Evolutionary conservation across 2,888 invertebrate species (phyloP), one percentile per base, ranked within the genome.

Genomic region (Falcaria lacertinaria): DNA sequence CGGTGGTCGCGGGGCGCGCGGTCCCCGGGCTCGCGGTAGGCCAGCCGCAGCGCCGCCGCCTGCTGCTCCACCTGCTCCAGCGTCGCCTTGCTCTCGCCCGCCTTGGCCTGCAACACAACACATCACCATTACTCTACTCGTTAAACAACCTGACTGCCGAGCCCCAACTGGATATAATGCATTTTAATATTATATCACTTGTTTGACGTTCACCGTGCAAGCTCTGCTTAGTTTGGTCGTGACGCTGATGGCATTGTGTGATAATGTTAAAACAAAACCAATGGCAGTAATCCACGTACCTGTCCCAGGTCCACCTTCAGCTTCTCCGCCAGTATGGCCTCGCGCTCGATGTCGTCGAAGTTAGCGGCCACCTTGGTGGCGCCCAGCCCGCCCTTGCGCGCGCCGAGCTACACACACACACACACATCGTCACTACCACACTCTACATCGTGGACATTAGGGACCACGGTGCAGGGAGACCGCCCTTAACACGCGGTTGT

Each of bases 281-380:
- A n/a, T n/a, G n/a, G n/a, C n/a, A n/a, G n/a, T n/a, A n/a, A n/a
- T n/a, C n/a, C n/a, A n/a, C n/a, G n/a, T n/a, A n/a, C n/a, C n/a
- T n/a, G n/a, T n/a, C n/a, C n/a, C n/a, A n/a, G n/a, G n/a, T 89
- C 88, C 61, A 78, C 61, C 60, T 92, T 92, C 38, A 94, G 91
- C 75, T 96, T 95, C 80, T 97, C 96, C 2, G 95, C 93, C 80
- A 95, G 91, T 64, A 94, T 94, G 4, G 98, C 98, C 68, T 96
- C 95, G 53, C 94, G 93, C 83, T 99, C 98, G 48, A 99, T 93
- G 70, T 98, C 98, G 14, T 96, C 96, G 79, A 99, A 99, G 85
- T 98, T 97, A 2, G 97, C 93, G 65, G 95, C 95, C 17, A 99
- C 97, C 78, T 96, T 96, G 40, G 97, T 98, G 13, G 99, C 99